A percentile compares a stretch with the other conserved stretches of the same genome.
Conservation (phyloP, 1,140 invertebrate genomes). For the Colletes gigas region DNA sequence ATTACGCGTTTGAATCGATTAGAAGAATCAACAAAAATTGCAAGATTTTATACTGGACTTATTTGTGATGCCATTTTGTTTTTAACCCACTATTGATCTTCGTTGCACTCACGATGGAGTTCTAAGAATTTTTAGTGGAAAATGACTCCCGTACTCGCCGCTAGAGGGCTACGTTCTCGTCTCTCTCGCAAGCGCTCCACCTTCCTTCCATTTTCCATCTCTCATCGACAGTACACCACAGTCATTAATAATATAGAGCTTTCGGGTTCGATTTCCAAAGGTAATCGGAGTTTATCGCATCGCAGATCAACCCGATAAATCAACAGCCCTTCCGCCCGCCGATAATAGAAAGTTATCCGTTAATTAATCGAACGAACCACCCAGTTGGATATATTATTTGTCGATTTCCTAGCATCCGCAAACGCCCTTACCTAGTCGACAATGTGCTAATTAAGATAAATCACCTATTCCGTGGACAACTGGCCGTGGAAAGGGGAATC, state of each 20-base stretch:
- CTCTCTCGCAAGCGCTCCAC: too few species aligned
- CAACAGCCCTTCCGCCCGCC: background rate
- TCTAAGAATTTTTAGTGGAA: too few species aligned
- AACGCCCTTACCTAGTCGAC: constrained; percentile 31
- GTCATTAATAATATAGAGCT: background rate
- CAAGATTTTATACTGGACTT: too few species aligned
- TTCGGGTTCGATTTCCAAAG: background rate
- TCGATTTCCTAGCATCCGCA: constrained; percentile 48
- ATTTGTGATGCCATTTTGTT: too few species aligned
- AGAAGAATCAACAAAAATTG: too few species aligned
- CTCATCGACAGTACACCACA: background rate
- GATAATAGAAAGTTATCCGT: constrained; percentile 45
- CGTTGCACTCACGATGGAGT: too few species aligned
- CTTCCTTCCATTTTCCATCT: too few species aligned
- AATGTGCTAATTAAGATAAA: constrained; percentile 62
- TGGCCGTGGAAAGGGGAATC: background rate
- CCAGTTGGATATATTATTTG: constrained; percentile 55
- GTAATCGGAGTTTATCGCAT: constrained; percentile 3
- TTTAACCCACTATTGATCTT: too few species aligned
- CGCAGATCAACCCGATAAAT: constrained; percentile 22
- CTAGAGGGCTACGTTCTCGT: too few species aligned
- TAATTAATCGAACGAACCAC: constrained; percentile 37
- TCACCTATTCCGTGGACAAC: constrained; percentile 49
- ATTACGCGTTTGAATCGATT: too few species aligned
- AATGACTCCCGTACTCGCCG: too few species aligned